Evolutionary conservation across 2,888 invertebrate species (phyloP).

Genomic region (Carabus problematicus): DNA sequence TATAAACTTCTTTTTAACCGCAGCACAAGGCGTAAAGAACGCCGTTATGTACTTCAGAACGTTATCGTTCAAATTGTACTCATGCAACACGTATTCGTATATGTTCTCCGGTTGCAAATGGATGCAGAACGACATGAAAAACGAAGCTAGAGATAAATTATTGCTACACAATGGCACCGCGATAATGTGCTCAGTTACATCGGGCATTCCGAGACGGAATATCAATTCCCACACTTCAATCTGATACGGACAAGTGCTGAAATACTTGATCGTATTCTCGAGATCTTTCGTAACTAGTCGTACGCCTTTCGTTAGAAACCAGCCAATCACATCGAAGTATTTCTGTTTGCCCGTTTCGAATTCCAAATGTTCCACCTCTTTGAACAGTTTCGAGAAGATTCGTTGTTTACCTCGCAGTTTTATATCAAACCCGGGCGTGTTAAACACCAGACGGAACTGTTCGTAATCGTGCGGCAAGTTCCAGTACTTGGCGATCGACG

Average conservation of each 20-base stretch:
- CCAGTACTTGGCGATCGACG: neutral
- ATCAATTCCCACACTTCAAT: neutral
- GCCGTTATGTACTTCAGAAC: no score
- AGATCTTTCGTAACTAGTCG: neutral
- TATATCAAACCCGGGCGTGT: neutral
- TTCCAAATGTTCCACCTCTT: neutral
- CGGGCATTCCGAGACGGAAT: neutral
- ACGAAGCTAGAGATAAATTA: no score
- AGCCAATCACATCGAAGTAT: neutral
- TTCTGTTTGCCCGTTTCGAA: constrained; percentile 5
- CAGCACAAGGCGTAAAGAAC: no score
- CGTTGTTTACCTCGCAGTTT: neutral
- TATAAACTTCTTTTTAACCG: no score
- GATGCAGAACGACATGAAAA: no score
- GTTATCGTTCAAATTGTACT: no score
- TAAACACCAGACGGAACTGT: constrained; percentile 8
- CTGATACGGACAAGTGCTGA: constrained; percentile 17
- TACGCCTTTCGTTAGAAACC: neutral
- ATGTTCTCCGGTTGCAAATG: no score
- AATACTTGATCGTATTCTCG: neutral
- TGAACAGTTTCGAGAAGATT: neutral
- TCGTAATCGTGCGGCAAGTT: neutral
- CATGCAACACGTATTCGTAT: no score
- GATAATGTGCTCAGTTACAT: neutral
- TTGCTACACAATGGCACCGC: no score